Evolutionary conservation across 23 tunicate species (phyloP).

Genomic region (Phallusia fumigata): DNA sequence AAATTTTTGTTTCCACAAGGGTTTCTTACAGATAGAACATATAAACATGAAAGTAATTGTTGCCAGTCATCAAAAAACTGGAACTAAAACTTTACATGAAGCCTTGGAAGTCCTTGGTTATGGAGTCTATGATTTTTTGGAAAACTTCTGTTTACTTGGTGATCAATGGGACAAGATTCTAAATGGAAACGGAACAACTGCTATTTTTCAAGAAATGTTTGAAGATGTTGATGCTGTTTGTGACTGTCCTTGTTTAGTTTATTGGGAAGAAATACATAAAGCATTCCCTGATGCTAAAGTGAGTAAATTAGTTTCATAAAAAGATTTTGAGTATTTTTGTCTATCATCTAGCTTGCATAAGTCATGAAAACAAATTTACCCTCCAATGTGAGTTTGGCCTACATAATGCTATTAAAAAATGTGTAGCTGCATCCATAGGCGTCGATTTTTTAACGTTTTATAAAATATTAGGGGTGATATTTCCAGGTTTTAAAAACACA

Average conservation of each 20-base stretch:
- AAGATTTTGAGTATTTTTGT: no score
- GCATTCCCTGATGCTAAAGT: slow-evolving; percentile 3
- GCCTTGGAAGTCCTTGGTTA: slow-evolving; percentile 22
- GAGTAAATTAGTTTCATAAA: not conserved
- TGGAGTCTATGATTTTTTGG: slow-evolving; percentile 3
- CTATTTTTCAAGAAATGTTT: not conserved
- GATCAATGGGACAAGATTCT: not conserved
- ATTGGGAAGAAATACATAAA: slow-evolving; percentile 8
- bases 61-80: slow-evolving; percentile 17
- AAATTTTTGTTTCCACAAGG: no score
- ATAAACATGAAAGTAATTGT: slow-evolving; percentile 1
- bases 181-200: not conserved
- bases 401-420: no score
- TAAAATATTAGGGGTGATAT: no score
- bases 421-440: no score
- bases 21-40: not conserved
- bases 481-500: no score
- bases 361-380: no score
- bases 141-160: slow-evolving; percentile 8
- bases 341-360: no score
- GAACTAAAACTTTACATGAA: slow-evolving; percentile 18
- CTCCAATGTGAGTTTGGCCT: no score
- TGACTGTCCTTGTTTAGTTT: not conserved
- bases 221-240: not conserved
- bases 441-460: no score